These are phyloP conservation scores for Tetramorium parvispinum DNA, from an alignment of 1,140 invertebrate genomes.

Conservation along the genomic window DNA sequence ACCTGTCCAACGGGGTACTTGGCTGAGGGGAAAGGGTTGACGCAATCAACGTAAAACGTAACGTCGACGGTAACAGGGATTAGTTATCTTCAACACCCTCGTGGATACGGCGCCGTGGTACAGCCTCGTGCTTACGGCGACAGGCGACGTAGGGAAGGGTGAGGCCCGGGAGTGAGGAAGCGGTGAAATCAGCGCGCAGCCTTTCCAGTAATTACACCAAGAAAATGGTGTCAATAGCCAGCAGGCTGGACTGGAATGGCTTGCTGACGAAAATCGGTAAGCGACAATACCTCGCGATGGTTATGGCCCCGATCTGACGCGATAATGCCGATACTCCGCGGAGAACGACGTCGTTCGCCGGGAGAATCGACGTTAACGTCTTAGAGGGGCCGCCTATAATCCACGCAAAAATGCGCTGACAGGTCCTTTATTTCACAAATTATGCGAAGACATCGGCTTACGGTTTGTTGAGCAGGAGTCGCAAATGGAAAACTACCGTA, in stretches of 20 bases:
- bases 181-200: slow-evolving; percentile 64
- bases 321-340: slow-evolving; percentile 69
- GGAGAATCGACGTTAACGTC: slow-evolving; percentile 44
- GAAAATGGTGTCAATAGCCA: slow-evolving; percentile 71
- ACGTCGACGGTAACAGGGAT: slow-evolving; percentile 84
- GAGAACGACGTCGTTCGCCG: slow-evolving; percentile 51
- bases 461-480: slow-evolving; percentile 36
- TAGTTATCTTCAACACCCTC: slow-evolving; percentile 83
- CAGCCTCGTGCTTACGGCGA: slow-evolving; percentile 58
- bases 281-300: slow-evolving; percentile 62
- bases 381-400: slow-evolving; percentile 30
- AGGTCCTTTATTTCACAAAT: slow-evolving; percentile 31
- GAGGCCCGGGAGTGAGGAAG: neutral
- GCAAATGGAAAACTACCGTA: neutral
- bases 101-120: slow-evolving; percentile 52
- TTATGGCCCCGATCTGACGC: slow-evolving; percentile 68
- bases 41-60: slow-evolving; percentile 85
- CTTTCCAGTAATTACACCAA: slow-evolving; percentile 73
- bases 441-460: slow-evolving; percentile 11
- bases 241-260: slow-evolving; percentile 19
- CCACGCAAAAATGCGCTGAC: slow-evolving; percentile 54
- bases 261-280: slow-evolving; percentile 70
- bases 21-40: slow-evolving; percentile 80
- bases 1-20: slow-evolving; percentile 83
- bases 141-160: neutral